A percentile compares a stretch with the other conserved stretches of the same genome.
These are phyloP conservation scores for Cyprinodon tularosa DNA, from an alignment of 2,113 vertebrate species.

Conservation along the genomic window DNA sequence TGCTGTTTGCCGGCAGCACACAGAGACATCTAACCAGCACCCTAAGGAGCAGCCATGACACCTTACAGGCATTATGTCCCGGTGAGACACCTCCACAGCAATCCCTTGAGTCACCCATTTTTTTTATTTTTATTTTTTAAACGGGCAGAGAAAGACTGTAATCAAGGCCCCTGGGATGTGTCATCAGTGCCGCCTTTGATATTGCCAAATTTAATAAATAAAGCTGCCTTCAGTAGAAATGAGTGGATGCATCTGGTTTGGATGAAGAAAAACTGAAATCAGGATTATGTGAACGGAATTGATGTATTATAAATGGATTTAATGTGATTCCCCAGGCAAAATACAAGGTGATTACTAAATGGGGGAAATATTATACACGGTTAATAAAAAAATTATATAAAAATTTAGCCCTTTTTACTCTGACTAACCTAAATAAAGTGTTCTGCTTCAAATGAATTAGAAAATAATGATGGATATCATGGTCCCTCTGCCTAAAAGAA, in stretches of 20 bases:
- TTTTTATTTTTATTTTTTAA: background rate
- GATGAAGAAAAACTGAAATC: background rate
- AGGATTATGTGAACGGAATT: background rate
- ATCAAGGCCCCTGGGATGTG: background rate
- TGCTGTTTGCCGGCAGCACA: slow-evolving; percentile 90
- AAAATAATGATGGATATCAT: no score
- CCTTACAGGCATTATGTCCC: slow-evolving; percentile 90
- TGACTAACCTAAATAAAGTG: no score
- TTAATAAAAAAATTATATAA: no score
- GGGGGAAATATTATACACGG: no score
- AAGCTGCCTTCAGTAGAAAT: background rate
- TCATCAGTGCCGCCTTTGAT: background rate
- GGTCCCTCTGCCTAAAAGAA: no score
- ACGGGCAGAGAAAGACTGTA: slow-evolving; percentile 17
- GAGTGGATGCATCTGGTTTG: no score
- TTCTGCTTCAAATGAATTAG: no score
- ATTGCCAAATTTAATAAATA: background rate
- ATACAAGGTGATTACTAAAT: no score
- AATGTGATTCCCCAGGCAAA: background rate
- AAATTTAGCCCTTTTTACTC: background rate
- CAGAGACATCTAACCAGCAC: slow-evolving; percentile 91
- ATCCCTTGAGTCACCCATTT: background rate
- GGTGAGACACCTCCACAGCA: slow-evolving; percentile 77
- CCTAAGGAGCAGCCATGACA: slow-evolving; percentile 84
- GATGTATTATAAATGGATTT: background rate